These are phyloP conservation scores for Agapornis canus DNA, from an alignment of 2,797 vertebrate species.

Conservation along the genomic window DNA sequence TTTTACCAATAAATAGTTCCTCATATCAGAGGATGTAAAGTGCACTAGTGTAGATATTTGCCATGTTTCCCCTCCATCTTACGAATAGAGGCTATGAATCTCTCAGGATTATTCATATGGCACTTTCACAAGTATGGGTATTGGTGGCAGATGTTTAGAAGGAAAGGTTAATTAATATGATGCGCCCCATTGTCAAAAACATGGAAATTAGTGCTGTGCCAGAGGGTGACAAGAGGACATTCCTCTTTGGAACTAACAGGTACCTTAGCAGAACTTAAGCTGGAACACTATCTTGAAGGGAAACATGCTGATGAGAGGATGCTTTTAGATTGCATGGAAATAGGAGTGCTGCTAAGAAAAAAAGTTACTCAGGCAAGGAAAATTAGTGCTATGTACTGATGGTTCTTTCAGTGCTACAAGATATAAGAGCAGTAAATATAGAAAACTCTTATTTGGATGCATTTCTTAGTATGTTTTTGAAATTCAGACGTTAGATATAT, in stretches of 20 bases:
- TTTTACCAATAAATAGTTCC: background rate
- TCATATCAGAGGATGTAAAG: background rate
- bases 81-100: background rate
- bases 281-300: background rate
- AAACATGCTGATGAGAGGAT: background rate
- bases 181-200: background rate
- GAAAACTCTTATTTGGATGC: background rate
- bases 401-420: background rate
- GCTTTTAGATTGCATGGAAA: background rate
- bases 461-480: background rate
- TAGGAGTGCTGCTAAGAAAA: background rate
- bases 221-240: background rate
- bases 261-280: background rate
- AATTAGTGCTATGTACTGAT: background rate
- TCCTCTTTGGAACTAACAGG: background rate
- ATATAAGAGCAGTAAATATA: background rate
- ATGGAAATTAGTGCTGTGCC: background rate
- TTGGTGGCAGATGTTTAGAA: background rate
- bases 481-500: background rate
- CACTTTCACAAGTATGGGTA: background rate
- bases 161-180: background rate
- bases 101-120: too few species aligned
- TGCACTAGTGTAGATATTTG: background rate
- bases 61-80: background rate
- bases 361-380: background rate